A percentile compares a stretch with the other conserved stretches of the same genome.
phyloP scores from a whole-genome alignment of 2,113 vertebrate species.

The Quiscalus mexicanus region DNA sequence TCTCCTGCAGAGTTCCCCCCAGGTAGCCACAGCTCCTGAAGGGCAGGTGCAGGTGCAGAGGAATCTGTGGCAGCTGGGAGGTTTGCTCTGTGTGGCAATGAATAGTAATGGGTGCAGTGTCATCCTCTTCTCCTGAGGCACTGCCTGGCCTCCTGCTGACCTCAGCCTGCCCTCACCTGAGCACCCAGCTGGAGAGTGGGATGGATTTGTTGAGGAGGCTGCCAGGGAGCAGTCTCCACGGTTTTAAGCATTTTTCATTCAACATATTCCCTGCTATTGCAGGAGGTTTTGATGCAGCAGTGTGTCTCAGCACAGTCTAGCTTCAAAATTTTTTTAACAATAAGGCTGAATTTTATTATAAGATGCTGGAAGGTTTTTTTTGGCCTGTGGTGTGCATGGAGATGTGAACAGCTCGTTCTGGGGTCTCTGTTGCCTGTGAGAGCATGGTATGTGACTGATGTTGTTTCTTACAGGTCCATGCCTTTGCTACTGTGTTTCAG shows the following conservation, averaged over 20 bases:
- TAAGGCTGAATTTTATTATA: neutral
- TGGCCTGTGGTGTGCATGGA: neutral
- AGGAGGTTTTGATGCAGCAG: neutral
- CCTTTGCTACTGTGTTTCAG: neutral
- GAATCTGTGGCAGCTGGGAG: neutral
- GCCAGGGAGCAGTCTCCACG: neutral
- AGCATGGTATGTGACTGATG: rapidly evolving
- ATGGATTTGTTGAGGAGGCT: neutral
- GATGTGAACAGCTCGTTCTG: neutral
- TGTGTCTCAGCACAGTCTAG: neutral
- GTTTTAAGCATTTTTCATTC: neutral
- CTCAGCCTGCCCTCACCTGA: neutral
- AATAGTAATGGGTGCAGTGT: neutral
- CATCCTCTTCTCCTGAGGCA: neutral
- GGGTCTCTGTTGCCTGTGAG: neutral
- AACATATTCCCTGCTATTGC: neutral
- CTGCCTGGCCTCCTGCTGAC: neutral
- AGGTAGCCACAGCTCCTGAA: neutral
- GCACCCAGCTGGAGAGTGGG: rapidly evolving
- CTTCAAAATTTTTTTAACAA: neutral
- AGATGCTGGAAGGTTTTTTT: neutral
- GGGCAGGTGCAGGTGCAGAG: neutral
- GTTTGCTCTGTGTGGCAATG: neutral
- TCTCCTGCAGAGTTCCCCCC: neutral
- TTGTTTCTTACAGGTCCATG: neutral